phyloP scores from a whole-genome alignment of 2,113 vertebrate species.

The Zosterops pallidus region DNA sequence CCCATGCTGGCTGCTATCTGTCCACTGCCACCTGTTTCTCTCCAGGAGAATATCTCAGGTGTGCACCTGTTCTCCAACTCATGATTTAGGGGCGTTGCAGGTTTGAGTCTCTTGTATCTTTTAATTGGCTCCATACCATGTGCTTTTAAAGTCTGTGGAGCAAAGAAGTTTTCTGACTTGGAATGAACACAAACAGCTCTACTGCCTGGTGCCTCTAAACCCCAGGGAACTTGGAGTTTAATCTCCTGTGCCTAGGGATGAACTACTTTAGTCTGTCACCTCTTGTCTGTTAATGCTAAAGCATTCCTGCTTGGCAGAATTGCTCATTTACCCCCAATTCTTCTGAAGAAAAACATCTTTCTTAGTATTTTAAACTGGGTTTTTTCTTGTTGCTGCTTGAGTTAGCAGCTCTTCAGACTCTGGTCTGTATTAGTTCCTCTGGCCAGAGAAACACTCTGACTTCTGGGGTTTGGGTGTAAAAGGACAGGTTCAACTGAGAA shows the following conservation, averaged over 20 bases:
- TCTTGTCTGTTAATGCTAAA: not conserved
- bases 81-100: not conserved
- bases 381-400: not conserved
- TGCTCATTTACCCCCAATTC: rapidly evolving
- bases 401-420: not conserved
- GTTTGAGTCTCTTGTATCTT: not conserved
- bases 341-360: not conserved
- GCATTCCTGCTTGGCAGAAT: not conserved
- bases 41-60: not conserved
- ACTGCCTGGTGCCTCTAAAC: not conserved
- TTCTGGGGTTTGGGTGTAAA: not conserved
- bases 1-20: not conserved
- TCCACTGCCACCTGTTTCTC: not conserved
- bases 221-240: not conserved
- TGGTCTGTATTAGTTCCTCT: not conserved
- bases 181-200: not conserved
- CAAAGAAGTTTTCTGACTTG: not conserved
- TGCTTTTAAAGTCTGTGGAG: not conserved
- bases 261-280: not conserved
- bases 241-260: not conserved
- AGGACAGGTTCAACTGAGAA: not conserved
- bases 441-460: not conserved
- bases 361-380: not conserved
- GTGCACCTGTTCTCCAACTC: not conserved
- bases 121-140: not conserved